A percentile compares a stretch with the other conserved stretches of the same genome.
Conservation (phyloP, 2,888 invertebrate species). For the Mystacides longicornis region DNA sequence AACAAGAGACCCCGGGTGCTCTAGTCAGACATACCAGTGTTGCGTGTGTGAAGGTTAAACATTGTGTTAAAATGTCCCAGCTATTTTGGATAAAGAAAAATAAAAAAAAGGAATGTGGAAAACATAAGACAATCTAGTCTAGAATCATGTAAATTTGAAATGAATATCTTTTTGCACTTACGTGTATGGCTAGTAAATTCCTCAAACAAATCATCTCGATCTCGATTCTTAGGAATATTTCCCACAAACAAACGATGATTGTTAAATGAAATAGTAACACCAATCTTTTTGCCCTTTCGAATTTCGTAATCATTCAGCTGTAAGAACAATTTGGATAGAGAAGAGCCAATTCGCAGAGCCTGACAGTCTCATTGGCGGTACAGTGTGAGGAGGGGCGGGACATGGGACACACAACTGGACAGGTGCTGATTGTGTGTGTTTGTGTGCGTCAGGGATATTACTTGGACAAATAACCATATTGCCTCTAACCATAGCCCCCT, state of each 20-base stretch:
- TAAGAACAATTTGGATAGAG: slow-evolving; percentile 85
- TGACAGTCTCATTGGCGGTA: slow-evolving; percentile 32
- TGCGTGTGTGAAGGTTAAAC: background rate
- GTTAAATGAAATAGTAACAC: slow-evolving; percentile 99
- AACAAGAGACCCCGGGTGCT: no score
- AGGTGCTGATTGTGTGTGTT: background rate
- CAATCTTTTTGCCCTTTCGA: slow-evolving; percentile 98
- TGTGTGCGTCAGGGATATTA: slow-evolving; percentile 7
- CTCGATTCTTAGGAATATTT: slow-evolving; percentile 99
- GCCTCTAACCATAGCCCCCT: background rate
- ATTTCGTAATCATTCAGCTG: slow-evolving; percentile 99
- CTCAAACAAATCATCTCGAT: slow-evolving; percentile 98
- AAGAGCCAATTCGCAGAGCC: slow-evolving; percentile 55
- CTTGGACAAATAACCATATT: slow-evolving; percentile 9
- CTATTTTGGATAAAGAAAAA: background rate
- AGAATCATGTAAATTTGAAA: slow-evolving; percentile 11
- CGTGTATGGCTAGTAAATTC: slow-evolving; percentile 99
- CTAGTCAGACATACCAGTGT: no score
- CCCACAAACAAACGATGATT: slow-evolving; percentile 99
- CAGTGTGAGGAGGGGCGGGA: slow-evolving; percentile 10
- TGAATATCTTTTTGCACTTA: slow-evolving; percentile 62
- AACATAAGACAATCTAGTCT: slow-evolving; percentile 12
- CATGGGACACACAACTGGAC: background rate
- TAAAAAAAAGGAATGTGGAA: background rate
- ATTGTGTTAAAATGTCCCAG: background rate